Conservation (phyloP, 2,888 invertebrate species). For the Drosophila koepferae region DNA sequence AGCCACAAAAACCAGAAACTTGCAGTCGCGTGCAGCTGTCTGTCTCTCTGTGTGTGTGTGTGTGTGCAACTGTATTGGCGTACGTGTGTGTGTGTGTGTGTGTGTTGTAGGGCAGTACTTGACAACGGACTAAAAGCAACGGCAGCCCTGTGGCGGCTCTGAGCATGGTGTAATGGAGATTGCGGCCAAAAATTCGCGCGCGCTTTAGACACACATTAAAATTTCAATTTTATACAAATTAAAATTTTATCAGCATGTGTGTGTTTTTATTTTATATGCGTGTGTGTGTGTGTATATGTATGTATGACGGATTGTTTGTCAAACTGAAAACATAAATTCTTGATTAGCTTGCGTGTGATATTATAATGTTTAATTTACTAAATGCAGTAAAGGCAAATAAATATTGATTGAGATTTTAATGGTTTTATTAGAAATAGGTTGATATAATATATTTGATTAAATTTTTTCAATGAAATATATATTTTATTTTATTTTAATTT, state of each 20-base stretch:
- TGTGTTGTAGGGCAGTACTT: slow-evolving; percentile 38
- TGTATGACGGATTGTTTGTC: neutral
- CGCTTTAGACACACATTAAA: slow-evolving; percentile 63
- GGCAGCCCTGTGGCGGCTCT: slow-evolving; percentile 2
- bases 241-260: slow-evolving; percentile 58
- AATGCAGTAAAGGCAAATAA: neutral
- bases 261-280: neutral
- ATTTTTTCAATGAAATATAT: neutral
- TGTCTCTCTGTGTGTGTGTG: slow-evolving; percentile 5
- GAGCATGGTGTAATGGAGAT: slow-evolving; percentile 16
- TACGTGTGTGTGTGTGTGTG: neutral
- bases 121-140: slow-evolving; percentile 26
- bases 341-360: neutral
- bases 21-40: slow-evolving; percentile 42
- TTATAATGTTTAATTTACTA: neutral
- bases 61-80: slow-evolving; percentile 9
- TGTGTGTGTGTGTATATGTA: neutral
- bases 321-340: neutral
- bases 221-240: slow-evolving; percentile 70
- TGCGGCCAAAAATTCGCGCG: slow-evolving; percentile 37
- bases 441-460: neutral
- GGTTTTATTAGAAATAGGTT: neutral
- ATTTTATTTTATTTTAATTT: too few relatives aligned
- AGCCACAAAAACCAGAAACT: slow-evolving; percentile 69
- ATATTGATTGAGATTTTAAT: neutral